phyloP scores from a whole-genome alignment of 2,888 invertebrate species.

The Caenorhabditis plicata region DNA sequence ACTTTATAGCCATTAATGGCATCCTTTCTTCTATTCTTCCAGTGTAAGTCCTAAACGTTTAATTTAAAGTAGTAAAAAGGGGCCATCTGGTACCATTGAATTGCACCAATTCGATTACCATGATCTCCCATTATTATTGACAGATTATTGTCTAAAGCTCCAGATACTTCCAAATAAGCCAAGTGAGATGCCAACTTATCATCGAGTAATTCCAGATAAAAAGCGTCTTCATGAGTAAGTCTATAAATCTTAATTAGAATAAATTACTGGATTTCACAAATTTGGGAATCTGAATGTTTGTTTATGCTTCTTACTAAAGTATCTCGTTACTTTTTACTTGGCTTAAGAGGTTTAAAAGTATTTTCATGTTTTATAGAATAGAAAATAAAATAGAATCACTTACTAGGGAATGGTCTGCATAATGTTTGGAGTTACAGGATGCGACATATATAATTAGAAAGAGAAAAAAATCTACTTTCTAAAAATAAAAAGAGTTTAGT shows the following conservation, averaged over 20 bases:
- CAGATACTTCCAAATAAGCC: constrained; percentile 21
- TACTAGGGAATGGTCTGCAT: too few species aligned
- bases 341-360: too few species aligned
- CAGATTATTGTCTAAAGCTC: constrained; percentile 47
- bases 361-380: too few species aligned
- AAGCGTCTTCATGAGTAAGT: constrained; percentile 32
- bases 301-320: too few species aligned
- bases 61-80: neutral
- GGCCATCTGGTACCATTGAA: constrained; percentile 58
- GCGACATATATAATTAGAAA: too few species aligned
- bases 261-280: too few species aligned
- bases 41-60: constrained; percentile 3
- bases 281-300: too few species aligned
- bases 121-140: constrained; percentile 67
- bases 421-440: too few species aligned
- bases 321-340: too few species aligned
- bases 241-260: constrained; percentile 7
- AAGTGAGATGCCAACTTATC: constrained; percentile 27
- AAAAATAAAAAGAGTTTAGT: too few species aligned
- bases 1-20: constrained; percentile 66
- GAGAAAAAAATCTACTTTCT: too few species aligned
- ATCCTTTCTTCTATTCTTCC: constrained; percentile 67
- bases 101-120: constrained; percentile 67
- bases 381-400: too few species aligned
- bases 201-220: constrained; percentile 34